Evolutionary conservation across 2,797 vertebrate species (phyloP).

Genomic region (Megaceryle alcyon): DNA sequence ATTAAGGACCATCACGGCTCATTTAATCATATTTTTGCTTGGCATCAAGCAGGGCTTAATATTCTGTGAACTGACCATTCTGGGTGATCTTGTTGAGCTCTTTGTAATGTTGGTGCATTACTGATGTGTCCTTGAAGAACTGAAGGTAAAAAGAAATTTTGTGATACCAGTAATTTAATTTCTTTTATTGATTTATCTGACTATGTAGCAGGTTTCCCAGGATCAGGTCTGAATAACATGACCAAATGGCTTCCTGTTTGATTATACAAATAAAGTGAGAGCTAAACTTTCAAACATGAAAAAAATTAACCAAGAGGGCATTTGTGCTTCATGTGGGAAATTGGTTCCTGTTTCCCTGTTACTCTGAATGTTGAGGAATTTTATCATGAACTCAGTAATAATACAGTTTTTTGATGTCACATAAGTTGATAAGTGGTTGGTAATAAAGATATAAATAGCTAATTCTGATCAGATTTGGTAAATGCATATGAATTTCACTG

Average conservation of each 20-base stretch:
- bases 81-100: not conserved
- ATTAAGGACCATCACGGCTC: not conserved
- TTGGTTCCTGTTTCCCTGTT: not conserved
- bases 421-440: not conserved
- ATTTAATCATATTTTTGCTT: constrained; percentile 26
- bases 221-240: constrained; percentile 6
- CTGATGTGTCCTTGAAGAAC: not conserved
- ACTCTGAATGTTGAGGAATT: not conserved
- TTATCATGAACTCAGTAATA: not conserved
- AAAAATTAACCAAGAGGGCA: not conserved
- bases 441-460: not conserved
- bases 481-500: not conserved
- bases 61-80: not conserved
- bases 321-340: not conserved
- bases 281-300: not conserved
- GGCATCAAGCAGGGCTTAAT: not conserved
- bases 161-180: constrained; percentile 28
- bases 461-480: not conserved
- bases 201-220: not conserved
- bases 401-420: not conserved
- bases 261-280: not conserved
- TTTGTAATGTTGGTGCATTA: not conserved
- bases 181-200: constrained; percentile 49
- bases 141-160: constrained; percentile 1
- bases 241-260: not conserved